phyloP scores from a whole-genome alignment of 2,797 vertebrate species.

The Rhinella marina region DNA sequence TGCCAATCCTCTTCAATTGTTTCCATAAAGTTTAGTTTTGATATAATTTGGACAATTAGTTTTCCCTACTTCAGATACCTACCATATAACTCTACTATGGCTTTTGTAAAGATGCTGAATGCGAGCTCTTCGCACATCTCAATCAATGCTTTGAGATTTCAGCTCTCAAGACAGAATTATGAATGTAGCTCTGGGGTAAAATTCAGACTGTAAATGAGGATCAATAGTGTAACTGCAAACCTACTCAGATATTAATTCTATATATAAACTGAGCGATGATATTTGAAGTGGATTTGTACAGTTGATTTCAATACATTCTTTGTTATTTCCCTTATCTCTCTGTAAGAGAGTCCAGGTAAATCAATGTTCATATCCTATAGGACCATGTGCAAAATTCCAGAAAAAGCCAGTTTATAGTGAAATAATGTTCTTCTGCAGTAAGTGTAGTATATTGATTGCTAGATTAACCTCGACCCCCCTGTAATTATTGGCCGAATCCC shows the following conservation, averaged over 20 bases:
- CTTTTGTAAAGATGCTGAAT: too few species aligned
- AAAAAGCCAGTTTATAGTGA: slow-evolving; percentile 1
- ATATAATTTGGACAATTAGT: too few species aligned
- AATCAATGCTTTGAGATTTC: too few species aligned
- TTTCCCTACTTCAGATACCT: too few species aligned
- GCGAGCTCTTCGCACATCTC: too few species aligned
- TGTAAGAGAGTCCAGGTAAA: slow-evolving; percentile 11
- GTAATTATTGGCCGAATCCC: slow-evolving; percentile 31
- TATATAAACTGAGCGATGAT: not conserved
- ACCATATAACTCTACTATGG: too few species aligned
- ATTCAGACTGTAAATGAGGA: not conserved
- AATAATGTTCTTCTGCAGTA: slow-evolving; percentile 23
- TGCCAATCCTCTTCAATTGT: too few species aligned
- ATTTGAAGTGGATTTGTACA: not conserved
- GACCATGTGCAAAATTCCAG: slow-evolving; percentile 7
- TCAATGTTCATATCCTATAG: slow-evolving; percentile 41
- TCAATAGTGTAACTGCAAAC: not conserved
- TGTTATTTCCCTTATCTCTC: not conserved
- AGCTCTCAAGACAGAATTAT: not conserved
- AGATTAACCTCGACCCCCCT: slow-evolving; percentile 40
- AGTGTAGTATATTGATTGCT: slow-evolving; percentile 23
- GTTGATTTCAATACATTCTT: not conserved
- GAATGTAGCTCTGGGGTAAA: not conserved
- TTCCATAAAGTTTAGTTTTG: too few species aligned
- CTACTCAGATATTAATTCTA: too few species aligned